Evolutionary conservation across 2,113 vertebrate genomes (phyloP), one percentile per base, ranked within the genome.

Genomic region (Felis catus): DNA sequence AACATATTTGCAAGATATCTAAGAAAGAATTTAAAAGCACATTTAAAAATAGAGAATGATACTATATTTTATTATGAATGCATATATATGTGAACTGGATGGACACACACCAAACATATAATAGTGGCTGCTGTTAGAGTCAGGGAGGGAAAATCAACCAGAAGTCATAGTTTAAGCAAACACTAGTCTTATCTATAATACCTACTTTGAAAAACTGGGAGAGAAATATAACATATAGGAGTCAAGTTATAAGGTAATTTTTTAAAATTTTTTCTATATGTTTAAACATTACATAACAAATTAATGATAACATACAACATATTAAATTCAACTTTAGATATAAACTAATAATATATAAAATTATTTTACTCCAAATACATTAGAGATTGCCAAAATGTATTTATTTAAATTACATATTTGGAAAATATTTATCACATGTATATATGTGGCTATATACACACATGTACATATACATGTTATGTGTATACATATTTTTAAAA

Each of bases 261-360:
- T 86, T 76, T 78, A 73, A 41, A 5, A 41, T 41, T 6, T 96
- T 89, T 45, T 41, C 53, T 86, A 2, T 29, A 65, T 70, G 10
- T 80, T 97, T 94, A 71, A 96, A 89, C 36, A 74, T 66, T 61
- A 89, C 45, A 45, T 45, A 73, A 45, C 45, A 53, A 82, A 65
- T 93, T 65, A 70, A 81, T 71, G 23, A 68, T 70, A 96, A 88
- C 78, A 91, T 84, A 53, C 70, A 96, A 84, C 78, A 91, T 80
- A 74, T 63, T 33, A 93, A 74, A 93, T 16, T 89, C 61, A 66
- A 74, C 65, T 55, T 94, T 65, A 83, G 36, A 76, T 73, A 0
- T 70, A 94, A 92, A 8, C 3, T 68, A 74, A 68, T 93, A 39
- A 3, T 74, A 88, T 76, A 2, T 48, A 91, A 93, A 97, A 87